A percentile compares a stretch with the other conserved stretches of the same genome.
Conservation (phyloP, 2,113 vertebrate species). For the Tragelaphus strepsiceros region DNA sequence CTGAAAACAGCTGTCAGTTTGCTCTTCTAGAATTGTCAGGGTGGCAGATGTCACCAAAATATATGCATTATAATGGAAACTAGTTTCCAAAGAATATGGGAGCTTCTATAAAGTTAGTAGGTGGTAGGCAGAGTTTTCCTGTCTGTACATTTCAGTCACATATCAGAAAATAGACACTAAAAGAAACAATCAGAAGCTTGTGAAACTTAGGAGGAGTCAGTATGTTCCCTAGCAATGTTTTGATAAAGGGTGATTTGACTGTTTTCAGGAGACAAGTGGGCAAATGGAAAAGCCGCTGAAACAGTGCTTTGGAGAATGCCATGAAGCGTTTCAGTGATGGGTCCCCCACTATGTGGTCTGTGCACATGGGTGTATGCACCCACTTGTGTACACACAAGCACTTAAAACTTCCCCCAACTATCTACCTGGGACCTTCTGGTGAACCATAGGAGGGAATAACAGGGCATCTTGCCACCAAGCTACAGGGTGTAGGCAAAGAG, state of each 20-base stretch:
- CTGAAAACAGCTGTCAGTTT: slow-evolving; percentile 6
- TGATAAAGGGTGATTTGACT: background rate
- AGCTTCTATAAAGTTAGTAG: background rate
- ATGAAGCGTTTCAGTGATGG: background rate
- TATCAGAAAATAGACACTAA: background rate
- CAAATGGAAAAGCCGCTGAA: background rate
- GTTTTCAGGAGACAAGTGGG: background rate
- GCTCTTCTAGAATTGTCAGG: background rate
- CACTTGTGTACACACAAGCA: fast-evolving
- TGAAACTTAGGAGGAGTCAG: background rate
- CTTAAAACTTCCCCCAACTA: background rate
- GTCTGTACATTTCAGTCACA: background rate
- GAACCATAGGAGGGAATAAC: background rate
- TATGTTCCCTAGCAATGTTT: background rate
- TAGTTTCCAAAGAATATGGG: background rate
- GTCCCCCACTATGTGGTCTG: background rate
- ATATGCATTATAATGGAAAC: background rate
- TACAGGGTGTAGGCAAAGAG: slow-evolving; percentile 20
- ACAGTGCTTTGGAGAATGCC: background rate
- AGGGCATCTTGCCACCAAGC: background rate
- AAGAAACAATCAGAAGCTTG: background rate
- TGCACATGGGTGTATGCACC: no score
- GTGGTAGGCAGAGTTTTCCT: background rate
- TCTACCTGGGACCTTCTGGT: background rate
- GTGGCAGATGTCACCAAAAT: background rate